A percentile compares a stretch with the other conserved stretches of the same genome.
Evolutionary conservation across 2,888 invertebrate genomes (phyloP).

Genomic region (Caenorhabditis angaria): DNA sequence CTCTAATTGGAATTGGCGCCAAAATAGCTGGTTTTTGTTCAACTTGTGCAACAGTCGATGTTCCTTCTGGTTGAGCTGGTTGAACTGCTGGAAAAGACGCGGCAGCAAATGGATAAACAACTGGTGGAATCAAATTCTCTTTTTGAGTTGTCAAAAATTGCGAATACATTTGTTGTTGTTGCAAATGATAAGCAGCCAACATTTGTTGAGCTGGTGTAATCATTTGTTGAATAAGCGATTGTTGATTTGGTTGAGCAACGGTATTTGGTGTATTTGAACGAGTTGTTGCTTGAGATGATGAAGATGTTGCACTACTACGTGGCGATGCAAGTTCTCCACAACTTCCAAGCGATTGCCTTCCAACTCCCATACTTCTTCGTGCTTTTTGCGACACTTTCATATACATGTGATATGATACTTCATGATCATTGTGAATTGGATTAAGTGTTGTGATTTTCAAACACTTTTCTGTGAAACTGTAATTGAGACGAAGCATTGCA

Average conservation of each 20-base stretch:
- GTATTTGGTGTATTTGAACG: neutral
- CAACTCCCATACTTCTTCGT: neutral
- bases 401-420: slow-evolving; percentile 21
- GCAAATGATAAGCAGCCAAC: slow-evolving; percentile 6
- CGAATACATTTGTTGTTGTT: neutral
- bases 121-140: neutral
- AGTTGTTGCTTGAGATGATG: neutral
- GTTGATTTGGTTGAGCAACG: neutral
- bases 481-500: slow-evolving; percentile 70
- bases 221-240: neutral
- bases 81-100: neutral
- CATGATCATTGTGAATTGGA: slow-evolving; percentile 47
- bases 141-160: neutral
- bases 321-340: neutral
- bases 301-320: neutral
- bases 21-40: neutral
- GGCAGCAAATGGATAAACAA: neutral
- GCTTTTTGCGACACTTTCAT: slow-evolving; percentile 18
- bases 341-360: neutral
- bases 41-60: neutral
- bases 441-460: slow-evolving; percentile 45
- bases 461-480: slow-evolving; percentile 55
- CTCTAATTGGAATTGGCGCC: neutral
- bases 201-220: slow-evolving; percentile 1
- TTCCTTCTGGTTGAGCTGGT: neutral